Evolutionary conservation across 2,797 vertebrate genomes (phyloP).

Genomic region (Austrolebias charrua): DNA sequence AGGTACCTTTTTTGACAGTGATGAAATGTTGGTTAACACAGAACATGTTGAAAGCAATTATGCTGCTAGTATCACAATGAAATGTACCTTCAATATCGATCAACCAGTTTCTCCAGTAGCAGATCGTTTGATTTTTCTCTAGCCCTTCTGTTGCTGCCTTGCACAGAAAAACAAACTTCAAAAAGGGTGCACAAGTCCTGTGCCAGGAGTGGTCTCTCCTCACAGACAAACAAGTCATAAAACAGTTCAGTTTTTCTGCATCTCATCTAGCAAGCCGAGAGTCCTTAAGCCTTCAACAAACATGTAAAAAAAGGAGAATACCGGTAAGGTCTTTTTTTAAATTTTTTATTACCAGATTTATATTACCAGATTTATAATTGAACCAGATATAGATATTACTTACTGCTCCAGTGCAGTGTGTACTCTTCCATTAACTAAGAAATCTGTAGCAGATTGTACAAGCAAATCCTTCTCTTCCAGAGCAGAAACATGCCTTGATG

Average conservation of each 20-base stretch:
- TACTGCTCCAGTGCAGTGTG: slow-evolving; percentile 13
- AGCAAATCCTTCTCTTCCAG: not conserved
- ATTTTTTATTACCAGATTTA: too few species aligned
- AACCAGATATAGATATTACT: not conserved
- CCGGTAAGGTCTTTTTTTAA: too few species aligned
- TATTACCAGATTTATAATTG: too few species aligned
- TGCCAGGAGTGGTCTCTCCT: too few species aligned
- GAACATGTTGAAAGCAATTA: not conserved
- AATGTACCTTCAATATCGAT: slow-evolving; percentile 4
- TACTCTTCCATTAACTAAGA: slow-evolving; percentile 12
- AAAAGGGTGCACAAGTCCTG: too few species aligned
- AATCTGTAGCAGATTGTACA: slow-evolving; percentile 1
- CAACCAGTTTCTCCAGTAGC: slow-evolving; percentile 1
- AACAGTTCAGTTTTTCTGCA: too few species aligned
- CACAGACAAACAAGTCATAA: not conserved
- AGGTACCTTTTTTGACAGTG: not conserved
- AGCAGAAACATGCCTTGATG: slow-evolving; percentile 11
- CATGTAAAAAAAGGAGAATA: too few species aligned
- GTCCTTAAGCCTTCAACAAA: too few species aligned
- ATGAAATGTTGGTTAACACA: not conserved
- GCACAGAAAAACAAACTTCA: too few species aligned
- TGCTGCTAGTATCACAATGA: not conserved
- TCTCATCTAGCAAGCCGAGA: too few species aligned
- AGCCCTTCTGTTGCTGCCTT: not conserved
- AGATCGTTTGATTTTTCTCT: not conserved